Evolutionary conservation across 2,797 vertebrate species (phyloP), one percentile per base, ranked within the genome.

Genomic region (Rhynchonycteris naso): DNA sequence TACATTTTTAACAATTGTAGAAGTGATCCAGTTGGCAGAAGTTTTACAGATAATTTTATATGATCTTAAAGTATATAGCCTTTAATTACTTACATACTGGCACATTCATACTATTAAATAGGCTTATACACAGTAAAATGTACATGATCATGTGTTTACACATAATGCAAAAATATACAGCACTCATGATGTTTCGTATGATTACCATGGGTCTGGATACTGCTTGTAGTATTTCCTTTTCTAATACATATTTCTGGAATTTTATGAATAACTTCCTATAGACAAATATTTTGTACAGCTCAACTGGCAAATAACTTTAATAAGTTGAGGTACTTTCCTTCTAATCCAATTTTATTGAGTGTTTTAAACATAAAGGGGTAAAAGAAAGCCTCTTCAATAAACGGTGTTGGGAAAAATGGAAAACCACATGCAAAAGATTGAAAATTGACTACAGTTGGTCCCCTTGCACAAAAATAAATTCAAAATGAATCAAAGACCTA

Each of bases 21-120:
- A 75, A 96, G 88, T 80, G 18, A 84, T 92, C 38, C 43, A 86
- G 26, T 71, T 90, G 85, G 79, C 11, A 81, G 61, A 90, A n/a
- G 4, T 72, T 90, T 89, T 83, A 80, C 61, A 91, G 83, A 58
- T 95, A 68, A 88, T 61, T 96, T 87, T 56, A 30, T 88, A 65
- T 72, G 22, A 90, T 66, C 10, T 88, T 90, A 90, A 96, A 80
- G 9, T 12, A 35, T 66, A 79, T 3, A 69, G 4, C 6, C 52
- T 87, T 92, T 85, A 92, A 93, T 81, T 59, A 85, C 3, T 84
- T 18, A 66, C 65, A 35, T 74, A 74, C 24, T 22, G 26, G 8
- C 54, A 61, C 33, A 61, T 80, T 90, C 35, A 47, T 84, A 54
- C 1, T 5, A 38, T 84, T 47, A 87, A 85, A 93, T 3, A 85